phyloP scores from a whole-genome alignment of 2,888 invertebrate genomes.

The Lysandra bellargus region DNA sequence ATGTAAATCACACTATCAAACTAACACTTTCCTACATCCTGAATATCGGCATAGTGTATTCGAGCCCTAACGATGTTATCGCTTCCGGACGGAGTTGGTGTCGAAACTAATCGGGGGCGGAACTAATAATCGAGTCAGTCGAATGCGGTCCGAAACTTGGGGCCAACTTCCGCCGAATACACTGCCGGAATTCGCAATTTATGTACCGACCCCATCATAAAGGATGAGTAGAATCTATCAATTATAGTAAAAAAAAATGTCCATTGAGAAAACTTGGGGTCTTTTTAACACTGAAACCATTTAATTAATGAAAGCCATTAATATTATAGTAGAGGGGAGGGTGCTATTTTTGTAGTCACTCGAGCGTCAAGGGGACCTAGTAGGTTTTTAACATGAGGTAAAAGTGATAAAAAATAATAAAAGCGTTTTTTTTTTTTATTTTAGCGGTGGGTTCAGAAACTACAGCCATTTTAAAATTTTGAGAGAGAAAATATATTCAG shows the following conservation, averaged over 20 bases:
- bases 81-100: conserved; percentile 55
- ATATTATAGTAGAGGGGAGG: too few species aligned
- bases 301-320: not conserved
- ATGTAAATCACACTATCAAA: not conserved
- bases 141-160: conserved; percentile 71
- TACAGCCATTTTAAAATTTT: too few species aligned
- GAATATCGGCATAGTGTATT: not conserved
- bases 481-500: too few species aligned
- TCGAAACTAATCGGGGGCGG: conserved; percentile 61
- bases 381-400: too few species aligned
- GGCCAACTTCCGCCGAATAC: conserved; percentile 16
- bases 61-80: not conserved
- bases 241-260: not conserved
- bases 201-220: not conserved
- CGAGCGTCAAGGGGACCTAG: too few species aligned
- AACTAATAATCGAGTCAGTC: conserved; percentile 62
- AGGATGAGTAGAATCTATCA: not conserved
- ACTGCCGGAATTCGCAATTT: conserved; percentile 23
- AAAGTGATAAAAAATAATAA: too few species aligned
- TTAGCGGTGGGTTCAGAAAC: too few species aligned
- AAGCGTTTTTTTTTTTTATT: too few species aligned
- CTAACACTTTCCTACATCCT: not conserved
- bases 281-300: not conserved
- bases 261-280: not conserved
- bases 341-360: too few species aligned